Percentiles rank a stretch among this genome's conserved stretches.
phyloP scores from a whole-genome alignment of 2,888 invertebrate species.

The Myathropa florea region DNA sequence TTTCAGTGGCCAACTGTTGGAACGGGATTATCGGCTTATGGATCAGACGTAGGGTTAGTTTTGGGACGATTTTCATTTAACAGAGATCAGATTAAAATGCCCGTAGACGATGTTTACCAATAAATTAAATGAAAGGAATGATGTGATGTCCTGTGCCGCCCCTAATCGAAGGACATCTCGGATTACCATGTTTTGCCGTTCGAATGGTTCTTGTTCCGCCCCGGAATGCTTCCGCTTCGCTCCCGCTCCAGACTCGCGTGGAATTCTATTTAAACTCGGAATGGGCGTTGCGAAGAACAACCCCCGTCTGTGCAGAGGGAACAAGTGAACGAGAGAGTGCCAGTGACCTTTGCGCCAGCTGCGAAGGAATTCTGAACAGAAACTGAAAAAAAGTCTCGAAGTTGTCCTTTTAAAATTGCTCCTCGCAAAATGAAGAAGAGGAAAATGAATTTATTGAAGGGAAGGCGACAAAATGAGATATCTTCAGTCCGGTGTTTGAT shows the following conservation, averaged over 20 bases:
- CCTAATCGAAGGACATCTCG: background rate
- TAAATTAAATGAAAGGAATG: background rate
- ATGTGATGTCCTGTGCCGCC: background rate
- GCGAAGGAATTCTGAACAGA: background rate
- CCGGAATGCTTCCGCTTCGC: background rate
- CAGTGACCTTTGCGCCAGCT: slow-evolving; percentile 7
- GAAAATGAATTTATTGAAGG: slow-evolving; percentile 2
- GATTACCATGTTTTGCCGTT: background rate
- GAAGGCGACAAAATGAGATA: slow-evolving; percentile 32
- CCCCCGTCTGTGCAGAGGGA: background rate
- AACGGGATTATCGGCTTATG: slow-evolving; percentile 26
- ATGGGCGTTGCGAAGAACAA: background rate
- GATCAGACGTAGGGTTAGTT: slow-evolving; percentile 18
- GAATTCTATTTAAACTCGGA: slow-evolving; percentile 33
- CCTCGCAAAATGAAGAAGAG: background rate
- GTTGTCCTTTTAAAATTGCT: background rate
- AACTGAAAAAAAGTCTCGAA: slow-evolving; percentile 7
- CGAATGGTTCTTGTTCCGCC: background rate
- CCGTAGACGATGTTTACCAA: background rate
- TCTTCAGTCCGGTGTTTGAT: slow-evolving; percentile 18
- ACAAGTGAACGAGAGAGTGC: background rate
- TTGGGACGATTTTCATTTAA: background rate
- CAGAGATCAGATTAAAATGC: slow-evolving; percentile 15
- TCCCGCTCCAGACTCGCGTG: background rate
- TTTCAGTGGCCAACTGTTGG: background rate